phyloP scores from a whole-genome alignment of 2,113 vertebrate genomes.

The Geococcyx californianus region DNA sequence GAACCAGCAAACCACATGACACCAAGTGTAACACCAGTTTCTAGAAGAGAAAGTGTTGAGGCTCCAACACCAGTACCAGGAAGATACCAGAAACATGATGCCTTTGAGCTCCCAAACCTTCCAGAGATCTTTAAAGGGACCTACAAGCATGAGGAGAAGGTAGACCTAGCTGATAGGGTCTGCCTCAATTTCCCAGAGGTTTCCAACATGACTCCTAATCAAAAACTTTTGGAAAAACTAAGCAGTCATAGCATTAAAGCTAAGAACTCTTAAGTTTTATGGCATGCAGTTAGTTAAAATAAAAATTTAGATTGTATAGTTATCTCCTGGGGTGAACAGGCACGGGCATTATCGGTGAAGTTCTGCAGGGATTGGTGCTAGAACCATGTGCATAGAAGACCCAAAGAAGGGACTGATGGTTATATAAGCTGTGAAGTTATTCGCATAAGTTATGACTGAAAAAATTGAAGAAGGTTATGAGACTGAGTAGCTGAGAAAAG shows the following conservation, averaged over 20 bases:
- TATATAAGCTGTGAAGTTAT: background rate
- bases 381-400: background rate
- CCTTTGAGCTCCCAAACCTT: background rate
- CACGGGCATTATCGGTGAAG: background rate
- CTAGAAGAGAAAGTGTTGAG: background rate
- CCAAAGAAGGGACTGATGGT: background rate
- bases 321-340: background rate
- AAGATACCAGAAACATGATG: background rate
- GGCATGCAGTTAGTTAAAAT: background rate
- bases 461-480: background rate
- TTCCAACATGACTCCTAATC: background rate
- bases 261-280: background rate
- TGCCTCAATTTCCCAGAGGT: background rate
- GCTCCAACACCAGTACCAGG: background rate
- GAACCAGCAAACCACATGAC: background rate
- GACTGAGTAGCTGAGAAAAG: background rate
- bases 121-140: background rate
- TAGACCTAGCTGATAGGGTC: background rate
- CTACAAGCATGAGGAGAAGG: background rate
- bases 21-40: background rate
- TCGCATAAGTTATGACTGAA: background rate
- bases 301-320: background rate
- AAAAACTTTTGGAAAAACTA: background rate
- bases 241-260: background rate
- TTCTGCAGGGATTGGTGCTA: background rate